Base-by-base conservation (phyloP, 2,888 invertebrate genomes). In the Phrixothrix hirtus region DNA sequence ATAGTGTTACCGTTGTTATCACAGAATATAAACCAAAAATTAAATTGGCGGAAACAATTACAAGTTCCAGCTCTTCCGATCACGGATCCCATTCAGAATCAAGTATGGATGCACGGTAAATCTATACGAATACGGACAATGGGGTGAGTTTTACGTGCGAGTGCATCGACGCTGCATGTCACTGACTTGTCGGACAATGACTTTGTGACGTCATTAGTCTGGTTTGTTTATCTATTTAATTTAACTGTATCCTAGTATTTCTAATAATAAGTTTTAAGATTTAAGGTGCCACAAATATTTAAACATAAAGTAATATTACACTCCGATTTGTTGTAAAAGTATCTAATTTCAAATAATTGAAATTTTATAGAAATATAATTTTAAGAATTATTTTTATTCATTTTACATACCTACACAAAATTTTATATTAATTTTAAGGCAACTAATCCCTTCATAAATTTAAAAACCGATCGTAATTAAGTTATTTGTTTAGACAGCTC, bases 1-100 rank as follows among this genome's bases (percentile, higher is more conserved):
- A 95, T 75, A 95, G 94, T 68, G 94, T 97, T 53, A 97, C 97
- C 37, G 96, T 97, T 56, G 89, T 95, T 61, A 95, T 97, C 74
- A 97, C 97, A 51, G 97, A 97, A 79, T 96, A 92, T 75, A 91
- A 92, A 75, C 91, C 92, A 62, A 92, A 92, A 70, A 69, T 71
- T 37, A 75, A 75, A 63, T 65, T 70, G 12, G 62, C 73, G 41
- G 75, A 75, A 59, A 69, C 72, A 35, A 69, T 74, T 42, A 73
- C 73, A 55, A 73, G 72, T 55, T 67, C 70, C 34, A 75, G 75
- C 66, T 74, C 73, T 37, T 76, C 76, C 9, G 76, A 76, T 55
- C 75, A 76, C 58, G 75, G 75, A 3, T 75, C 75, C 31, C 76
- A 76, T 36, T 75, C 75, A 4, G 77, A 77, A 61, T 75, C 75